These are phyloP conservation scores for Cynocephalus volans DNA, from an alignment of 2,113 vertebrate species.

Conservation along the genomic window DNA sequence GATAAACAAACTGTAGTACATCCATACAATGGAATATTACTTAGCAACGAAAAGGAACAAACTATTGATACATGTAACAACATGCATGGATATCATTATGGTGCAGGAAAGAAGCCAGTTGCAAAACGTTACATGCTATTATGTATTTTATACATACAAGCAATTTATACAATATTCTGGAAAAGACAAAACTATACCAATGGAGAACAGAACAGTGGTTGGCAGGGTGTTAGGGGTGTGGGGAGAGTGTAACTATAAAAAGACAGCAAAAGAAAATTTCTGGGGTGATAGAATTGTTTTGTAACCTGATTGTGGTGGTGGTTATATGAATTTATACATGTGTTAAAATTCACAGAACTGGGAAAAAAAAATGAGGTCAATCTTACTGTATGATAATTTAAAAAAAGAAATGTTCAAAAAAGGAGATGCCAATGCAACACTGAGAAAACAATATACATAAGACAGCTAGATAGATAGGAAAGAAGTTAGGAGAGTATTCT, in stretches of 20 bases:
- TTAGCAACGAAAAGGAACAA: background rate
- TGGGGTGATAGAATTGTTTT: background rate
- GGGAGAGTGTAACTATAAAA: background rate
- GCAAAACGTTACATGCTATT: background rate
- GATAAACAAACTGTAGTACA: background rate
- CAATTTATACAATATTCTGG: background rate
- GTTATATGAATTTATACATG: background rate
- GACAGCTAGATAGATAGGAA: background rate
- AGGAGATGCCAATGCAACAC: background rate
- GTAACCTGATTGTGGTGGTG: background rate
- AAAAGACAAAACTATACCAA: background rate
- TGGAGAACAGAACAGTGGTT: background rate
- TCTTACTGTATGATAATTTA: background rate
- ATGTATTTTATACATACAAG: background rate
- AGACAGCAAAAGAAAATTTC: background rate
- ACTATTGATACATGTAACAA: background rate
- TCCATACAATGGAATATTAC: background rate
- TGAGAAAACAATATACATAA: background rate
- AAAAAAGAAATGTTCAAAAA: background rate
- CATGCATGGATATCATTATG: background rate
- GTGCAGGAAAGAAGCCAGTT: background rate
- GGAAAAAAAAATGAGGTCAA: conserved; percentile 12
- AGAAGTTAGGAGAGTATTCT: background rate
- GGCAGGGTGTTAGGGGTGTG: background rate
- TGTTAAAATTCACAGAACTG: conserved; percentile 14